Conservation (phyloP, 2,797 vertebrate genomes). For the Pseudopleuronectes americanus region DNA sequence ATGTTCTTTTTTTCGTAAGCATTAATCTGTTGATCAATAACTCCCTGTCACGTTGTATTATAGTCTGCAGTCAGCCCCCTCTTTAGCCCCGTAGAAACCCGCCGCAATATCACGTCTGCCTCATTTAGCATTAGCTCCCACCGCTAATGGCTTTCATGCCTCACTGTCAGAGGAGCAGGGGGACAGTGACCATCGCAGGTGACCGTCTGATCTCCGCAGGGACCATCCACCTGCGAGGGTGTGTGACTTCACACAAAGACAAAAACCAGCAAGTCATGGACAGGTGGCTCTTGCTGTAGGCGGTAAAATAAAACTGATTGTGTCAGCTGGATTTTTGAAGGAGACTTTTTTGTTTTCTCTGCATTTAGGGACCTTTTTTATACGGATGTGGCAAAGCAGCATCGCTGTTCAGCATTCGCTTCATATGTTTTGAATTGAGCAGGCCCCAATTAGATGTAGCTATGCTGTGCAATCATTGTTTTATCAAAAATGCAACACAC, state of each 20-base stretch:
- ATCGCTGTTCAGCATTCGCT: slow-evolving; percentile 14
- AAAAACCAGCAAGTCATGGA: slow-evolving; percentile 51
- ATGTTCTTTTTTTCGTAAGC: background rate
- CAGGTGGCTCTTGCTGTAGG: slow-evolving; percentile 63
- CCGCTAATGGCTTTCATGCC: slow-evolving; percentile 65
- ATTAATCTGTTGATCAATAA: background rate
- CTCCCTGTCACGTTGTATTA: background rate
- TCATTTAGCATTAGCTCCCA: slow-evolving; percentile 40
- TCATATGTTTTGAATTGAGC: background rate
- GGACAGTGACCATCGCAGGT: slow-evolving; percentile 61
- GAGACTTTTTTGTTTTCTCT: slow-evolving; percentile 16
- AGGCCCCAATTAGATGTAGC: background rate
- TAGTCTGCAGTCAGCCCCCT: background rate
- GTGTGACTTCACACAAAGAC: slow-evolving; percentile 56
- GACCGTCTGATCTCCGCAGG: slow-evolving; percentile 53
- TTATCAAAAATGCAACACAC: background rate
- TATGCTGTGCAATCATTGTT: background rate
- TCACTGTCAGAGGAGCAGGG: slow-evolving; percentile 61
- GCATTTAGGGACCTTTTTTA: slow-evolving; percentile 12
- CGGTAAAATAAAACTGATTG: slow-evolving; percentile 49
- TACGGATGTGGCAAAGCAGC: slow-evolving; percentile 1
- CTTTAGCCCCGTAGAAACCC: slow-evolving; percentile 3
- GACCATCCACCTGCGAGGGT: slow-evolving; percentile 70
- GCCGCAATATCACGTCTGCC: slow-evolving; percentile 21
- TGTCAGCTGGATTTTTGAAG: slow-evolving; percentile 34